Evolutionary conservation across 2,888 invertebrate species (phyloP), one percentile per base, ranked within the genome.

Genomic region (Deroplatys truncata): DNA sequence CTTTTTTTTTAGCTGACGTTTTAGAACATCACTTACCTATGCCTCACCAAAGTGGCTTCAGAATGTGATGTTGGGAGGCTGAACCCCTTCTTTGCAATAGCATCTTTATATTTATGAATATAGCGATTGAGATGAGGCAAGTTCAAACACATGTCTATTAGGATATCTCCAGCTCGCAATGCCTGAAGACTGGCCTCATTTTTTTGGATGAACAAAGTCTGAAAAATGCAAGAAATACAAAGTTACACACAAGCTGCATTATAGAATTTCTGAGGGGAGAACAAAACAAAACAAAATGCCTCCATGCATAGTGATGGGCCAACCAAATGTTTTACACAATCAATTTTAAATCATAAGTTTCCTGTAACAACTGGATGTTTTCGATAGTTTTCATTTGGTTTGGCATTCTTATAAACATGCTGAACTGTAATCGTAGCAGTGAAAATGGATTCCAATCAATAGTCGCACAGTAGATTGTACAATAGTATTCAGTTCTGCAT

Each of bases 71-170:
- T 94, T 1, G 97, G 97, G 92, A 95, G 94, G 93, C 94, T 96
- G 90, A 95, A 96, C 90, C 94, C 95, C 93, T 95, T 97, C 92
- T 96, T 97, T 92, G 94, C 96, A 92, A 94, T 94, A 84, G 96
- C 95, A 86, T 95, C 95, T 92, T 95, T 95, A 91, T 95, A 95
- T 92, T 96, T 95, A 89, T 94, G 93, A 90, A 95, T 94, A 91
- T 96, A 96, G 90, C 95, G 94, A 90, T 94, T 95, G 82, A 97
- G 94, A 91, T 96, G 94, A 0, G 98, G 97, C 92, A 98, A 94
- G 90, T 96, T 96, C 5, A 97, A 94, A 93, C 98, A 98, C 91
- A 98, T 96, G 92, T 97, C 97, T 84, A 98, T 94, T 89, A 98
- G 94, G 20, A 96, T 96, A 92, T 97, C 96, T 49, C 98, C 98